Conservation (phyloP, 2,797 vertebrate genomes). For the Echiichthys vipera region DNA sequence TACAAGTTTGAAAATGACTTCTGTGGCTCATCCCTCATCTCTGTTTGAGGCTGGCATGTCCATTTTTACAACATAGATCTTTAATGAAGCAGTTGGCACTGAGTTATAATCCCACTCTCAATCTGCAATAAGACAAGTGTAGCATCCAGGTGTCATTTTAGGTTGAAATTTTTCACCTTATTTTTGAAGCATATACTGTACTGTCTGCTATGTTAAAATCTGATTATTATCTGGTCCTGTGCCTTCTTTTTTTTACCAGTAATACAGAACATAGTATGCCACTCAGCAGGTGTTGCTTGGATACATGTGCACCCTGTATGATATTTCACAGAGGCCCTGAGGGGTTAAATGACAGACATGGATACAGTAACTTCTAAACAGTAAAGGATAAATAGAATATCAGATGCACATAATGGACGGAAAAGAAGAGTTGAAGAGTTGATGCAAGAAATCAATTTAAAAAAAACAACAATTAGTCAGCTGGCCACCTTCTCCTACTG, state of each 20-base stretch:
- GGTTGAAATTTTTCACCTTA: conserved; percentile 3
- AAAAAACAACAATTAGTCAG: conserved; percentile 27
- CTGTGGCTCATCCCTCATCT: background rate
- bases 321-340: conserved; percentile 12
- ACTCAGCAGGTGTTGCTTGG: conserved; percentile 25
- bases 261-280: conserved; percentile 45
- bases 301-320: conserved; percentile 34
- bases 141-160: conserved; percentile 1
- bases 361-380: background rate
- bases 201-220: background rate
- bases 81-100: background rate
- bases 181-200: background rate
- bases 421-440: background rate
- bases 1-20: background rate
- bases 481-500: conserved; percentile 48
- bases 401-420: background rate
- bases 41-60: background rate
- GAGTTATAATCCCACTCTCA: background rate
- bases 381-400: background rate
- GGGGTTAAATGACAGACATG: conserved; percentile 27
- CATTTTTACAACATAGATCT: too few species aligned
- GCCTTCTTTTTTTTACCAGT: conserved; percentile 39
- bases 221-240: background rate
- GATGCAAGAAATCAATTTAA: conserved; percentile 14
- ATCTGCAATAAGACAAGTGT: background rate